A percentile compares a stretch with the other conserved stretches of the same genome.
Evolutionary conservation across 2,888 invertebrate genomes (phyloP).

Genomic region (Drosophila acutilabella): DNA sequence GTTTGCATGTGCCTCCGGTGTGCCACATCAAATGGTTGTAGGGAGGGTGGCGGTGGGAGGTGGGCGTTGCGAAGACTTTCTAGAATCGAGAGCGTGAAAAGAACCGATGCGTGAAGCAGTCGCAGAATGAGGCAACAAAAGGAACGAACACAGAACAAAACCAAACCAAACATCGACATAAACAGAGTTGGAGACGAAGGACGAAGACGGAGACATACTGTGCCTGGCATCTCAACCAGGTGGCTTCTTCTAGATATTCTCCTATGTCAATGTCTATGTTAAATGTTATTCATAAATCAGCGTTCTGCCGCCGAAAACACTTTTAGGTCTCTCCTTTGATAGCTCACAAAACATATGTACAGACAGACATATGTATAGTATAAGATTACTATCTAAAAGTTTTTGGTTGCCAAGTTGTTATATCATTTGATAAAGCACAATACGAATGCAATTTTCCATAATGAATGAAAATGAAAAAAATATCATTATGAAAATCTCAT

Average conservation of each 20-base stretch:
- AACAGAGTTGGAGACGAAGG: background rate
- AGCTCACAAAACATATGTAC: constrained; percentile 1
- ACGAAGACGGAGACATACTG: constrained; percentile 24
- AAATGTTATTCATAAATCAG: constrained; percentile 62
- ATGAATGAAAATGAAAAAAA: constrained; percentile 6
- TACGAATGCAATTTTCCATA: background rate
- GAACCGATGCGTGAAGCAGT: constrained; percentile 45
- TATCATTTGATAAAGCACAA: constrained; percentile 1
- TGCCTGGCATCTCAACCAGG: constrained; percentile 46
- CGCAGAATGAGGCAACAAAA: constrained; percentile 18
- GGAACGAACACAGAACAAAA: constrained; percentile 13
- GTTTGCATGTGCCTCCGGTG: constrained; percentile 55
- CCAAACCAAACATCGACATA: constrained; percentile 40
- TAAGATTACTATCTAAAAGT: background rate
- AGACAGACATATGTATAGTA: background rate
- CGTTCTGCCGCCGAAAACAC: constrained; percentile 23
- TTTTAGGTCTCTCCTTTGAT: constrained; percentile 1
- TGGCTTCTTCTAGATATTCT: constrained; percentile 30
- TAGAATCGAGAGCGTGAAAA: constrained; percentile 23
- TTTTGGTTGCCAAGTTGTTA: background rate
- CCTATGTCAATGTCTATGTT: constrained; percentile 39
- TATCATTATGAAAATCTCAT: constrained; percentile 12
- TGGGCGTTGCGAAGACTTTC: constrained; percentile 6
- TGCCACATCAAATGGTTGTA: constrained; percentile 5
- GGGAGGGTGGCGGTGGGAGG: background rate